Evolutionary conservation across 2,797 vertebrate genomes (phyloP), one percentile per base, ranked within the genome.

Genomic region (Poecilia picta): DNA sequence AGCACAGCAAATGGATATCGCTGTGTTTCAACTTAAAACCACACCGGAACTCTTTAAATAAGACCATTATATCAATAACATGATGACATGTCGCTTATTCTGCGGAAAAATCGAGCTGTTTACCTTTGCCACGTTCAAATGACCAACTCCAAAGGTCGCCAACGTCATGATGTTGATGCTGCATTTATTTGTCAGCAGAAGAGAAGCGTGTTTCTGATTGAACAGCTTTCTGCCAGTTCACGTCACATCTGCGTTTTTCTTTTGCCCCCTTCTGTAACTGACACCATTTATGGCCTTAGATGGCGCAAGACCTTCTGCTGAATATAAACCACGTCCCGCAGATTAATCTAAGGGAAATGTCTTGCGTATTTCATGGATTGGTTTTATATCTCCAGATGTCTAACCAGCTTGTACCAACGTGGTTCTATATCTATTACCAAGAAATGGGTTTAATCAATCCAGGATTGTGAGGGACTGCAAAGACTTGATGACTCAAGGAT

Each of bases 361-460:
- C 79, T 85, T 36, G 5, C 81, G 81, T 89, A 75, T 87, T 85
- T 88, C 8, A 81, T 76, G 72, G 73, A 55, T 75, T 85, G 78
- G 81, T 81, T 88, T 75, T 76, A 43, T 82, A 70, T 79, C 62
- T 89, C 83, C 89, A 92, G 89, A 91, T 91, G 89, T 80, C 70
- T 47, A 83, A 89, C 90, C 75, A 80, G 53, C 81, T 70, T 81
- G 76, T 74, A n/a, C 68, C 72, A 46, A 6, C 15, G 33, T 20
- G 77, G 81, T 73, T 74, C 59, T 16, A 6, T 28, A 80, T 79
- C 84, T 59, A 41, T 82, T 57, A 86, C 47, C 25, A 79, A 78
- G 72, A 62, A 55, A 53, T 72, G 77, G 68, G 78, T 85, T 88
- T 91, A 81, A 92, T 90, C 82, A 78, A 36, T 74, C 79, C 81